Evolutionary conservation across 2,888 invertebrate species (phyloP), one percentile per base, ranked within the genome.

Genomic region (Acholoe squamosa): DNA sequence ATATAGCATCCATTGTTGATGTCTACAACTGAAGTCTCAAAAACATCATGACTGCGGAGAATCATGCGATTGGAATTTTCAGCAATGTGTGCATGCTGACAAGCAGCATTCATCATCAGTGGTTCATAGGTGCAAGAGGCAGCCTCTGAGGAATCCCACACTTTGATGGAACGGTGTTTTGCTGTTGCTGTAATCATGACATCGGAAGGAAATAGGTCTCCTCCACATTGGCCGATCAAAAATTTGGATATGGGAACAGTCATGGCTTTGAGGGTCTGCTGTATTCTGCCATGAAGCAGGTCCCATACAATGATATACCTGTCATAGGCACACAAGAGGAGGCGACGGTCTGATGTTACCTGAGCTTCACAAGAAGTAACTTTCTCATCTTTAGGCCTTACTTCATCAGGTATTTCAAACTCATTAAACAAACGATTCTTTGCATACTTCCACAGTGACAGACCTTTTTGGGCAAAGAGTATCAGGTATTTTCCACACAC

Each of bases 11-110:
- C 93, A 12, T 80, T 54, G 0, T 67, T 67, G 0, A 93, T 67
- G 91, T 93, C 93, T 33, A 93, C 80, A 0, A 93, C 91, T 0
- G 91, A 90, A 54, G 93, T 91, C 56, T 93, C 94, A 54, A 89
- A 84, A 5, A 93, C 91, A 1, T 52, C 33, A 86, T 92, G 92
- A 34, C 93, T 93, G 51, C 94, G 71, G 14, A 91, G 71, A 14
- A 93, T 91, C 28, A 93, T 93, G 19, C 91, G 71, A 16, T 91
- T 80, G 1, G 93, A 92, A 0, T 51, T 43, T 22, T 89, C 76
- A 16, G 92, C 88, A 0, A 92, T 84, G 43, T 77, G 77, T 28
- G 93, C 67, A 90, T 94, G 93, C 31, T 93, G 80, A 3, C 91
- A 92, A 12, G 93, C 92, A 31, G 92, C 91, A 14, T 91, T 91